Evolutionary conservation across 2,888 invertebrate genomes (phyloP).

Genomic region (Nemurella pictetii): DNA sequence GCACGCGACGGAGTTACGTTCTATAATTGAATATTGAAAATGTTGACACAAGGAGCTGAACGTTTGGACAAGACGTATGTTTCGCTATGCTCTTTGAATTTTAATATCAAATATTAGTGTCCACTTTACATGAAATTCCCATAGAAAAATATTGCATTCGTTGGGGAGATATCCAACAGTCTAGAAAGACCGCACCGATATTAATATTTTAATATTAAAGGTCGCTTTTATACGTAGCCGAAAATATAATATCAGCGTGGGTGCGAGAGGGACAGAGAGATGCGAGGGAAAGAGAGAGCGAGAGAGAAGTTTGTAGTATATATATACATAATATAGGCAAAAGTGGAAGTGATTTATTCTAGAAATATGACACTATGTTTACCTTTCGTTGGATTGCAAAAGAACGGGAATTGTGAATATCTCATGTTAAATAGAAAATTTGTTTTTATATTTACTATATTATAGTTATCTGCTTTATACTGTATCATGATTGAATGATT

Average conservation of each 20-base stretch:
- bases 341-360: neutral
- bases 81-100: slow-evolving; percentile 30
- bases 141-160: slow-evolving; percentile 28
- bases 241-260: neutral
- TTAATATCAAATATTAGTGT: slow-evolving; percentile 32
- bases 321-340: neutral
- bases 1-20: neutral
- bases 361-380: neutral
- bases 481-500: neutral
- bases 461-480: neutral
- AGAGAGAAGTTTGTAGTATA: neutral
- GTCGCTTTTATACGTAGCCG: neutral
- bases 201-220: neutral
- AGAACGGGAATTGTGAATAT: neutral
- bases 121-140: slow-evolving; percentile 31
- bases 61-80: slow-evolving; percentile 21
- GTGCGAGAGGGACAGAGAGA: neutral
- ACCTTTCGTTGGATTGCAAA: neutral
- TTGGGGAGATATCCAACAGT: neutral
- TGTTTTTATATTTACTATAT: neutral
- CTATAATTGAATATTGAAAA: slow-evolving; percentile 43
- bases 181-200: neutral
- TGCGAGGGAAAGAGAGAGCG: neutral
- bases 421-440: neutral
- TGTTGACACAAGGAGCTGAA: slow-evolving; percentile 36